phyloP scores from a whole-genome alignment of 1,140 invertebrate genomes.

The Diplogasteroides magnus region DNA sequence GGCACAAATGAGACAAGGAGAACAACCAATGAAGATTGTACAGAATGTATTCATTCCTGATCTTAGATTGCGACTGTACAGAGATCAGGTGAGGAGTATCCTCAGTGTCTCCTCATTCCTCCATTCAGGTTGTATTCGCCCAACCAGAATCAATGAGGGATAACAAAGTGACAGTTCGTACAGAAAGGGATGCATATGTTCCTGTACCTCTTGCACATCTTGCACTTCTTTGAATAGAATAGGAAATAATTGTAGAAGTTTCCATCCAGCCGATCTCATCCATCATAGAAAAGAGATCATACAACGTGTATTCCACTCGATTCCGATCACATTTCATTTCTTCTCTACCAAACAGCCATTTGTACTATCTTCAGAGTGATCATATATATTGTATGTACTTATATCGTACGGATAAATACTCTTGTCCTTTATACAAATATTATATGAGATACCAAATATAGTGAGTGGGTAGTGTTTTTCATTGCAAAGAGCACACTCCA shows the following conservation, averaged over 20 bases:
- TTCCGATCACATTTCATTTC: no score
- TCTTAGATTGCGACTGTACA: slow-evolving; percentile 31
- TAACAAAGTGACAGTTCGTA: slow-evolving; percentile 35
- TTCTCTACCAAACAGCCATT: no score
- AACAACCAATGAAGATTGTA: slow-evolving; percentile 49
- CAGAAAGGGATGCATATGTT: slow-evolving; percentile 36
- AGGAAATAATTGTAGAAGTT: not conserved
- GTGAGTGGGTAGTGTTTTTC: no score
- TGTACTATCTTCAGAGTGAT: no score
- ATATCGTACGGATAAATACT: no score
- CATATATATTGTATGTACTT: no score
- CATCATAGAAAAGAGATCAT: no score
- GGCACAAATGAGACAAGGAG: slow-evolving; percentile 39
- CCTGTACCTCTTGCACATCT: slow-evolving; percentile 37
- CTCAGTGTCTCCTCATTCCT: slow-evolving; percentile 23
- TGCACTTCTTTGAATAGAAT: slow-evolving; percentile 11
- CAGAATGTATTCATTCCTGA: slow-evolving; percentile 44
- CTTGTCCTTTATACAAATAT: no score
- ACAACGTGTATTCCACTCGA: no score
- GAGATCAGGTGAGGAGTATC: slow-evolving; percentile 32
- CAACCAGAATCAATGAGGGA: slow-evolving; percentile 45
- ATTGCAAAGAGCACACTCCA: not conserved
- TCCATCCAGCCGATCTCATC: no score
- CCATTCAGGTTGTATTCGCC: slow-evolving; percentile 39
- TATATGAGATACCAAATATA: no score